Percentiles rank a stretch among this genome's conserved stretches.
These are phyloP conservation scores for Metopolophium dirhodum DNA, from an alignment of 1,140 invertebrate species.

Conservation along the genomic window DNA sequence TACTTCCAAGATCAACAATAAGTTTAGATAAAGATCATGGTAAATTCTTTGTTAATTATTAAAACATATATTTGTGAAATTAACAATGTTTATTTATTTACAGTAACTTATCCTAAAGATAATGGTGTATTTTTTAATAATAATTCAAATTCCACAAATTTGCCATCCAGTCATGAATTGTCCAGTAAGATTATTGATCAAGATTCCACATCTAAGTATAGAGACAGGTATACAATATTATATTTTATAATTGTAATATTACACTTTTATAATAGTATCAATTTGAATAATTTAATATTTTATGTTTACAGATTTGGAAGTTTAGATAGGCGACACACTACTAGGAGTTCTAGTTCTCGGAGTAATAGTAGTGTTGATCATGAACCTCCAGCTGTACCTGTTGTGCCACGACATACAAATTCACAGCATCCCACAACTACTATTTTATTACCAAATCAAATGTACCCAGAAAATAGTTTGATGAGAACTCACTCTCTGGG, in stretches of 20 bases:
- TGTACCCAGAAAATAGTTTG: slow-evolving; percentile 65
- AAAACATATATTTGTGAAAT: background rate
- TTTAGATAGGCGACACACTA: slow-evolving; percentile 66
- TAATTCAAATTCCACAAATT: slow-evolving; percentile 9
- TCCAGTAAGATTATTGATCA: slow-evolving; percentile 20
- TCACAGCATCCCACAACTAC: slow-evolving; percentile 55
- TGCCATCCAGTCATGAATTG: slow-evolving; percentile 20
- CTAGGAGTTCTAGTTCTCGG: slow-evolving; percentile 42
- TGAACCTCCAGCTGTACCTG: background rate
- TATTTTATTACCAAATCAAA: slow-evolving; percentile 64
- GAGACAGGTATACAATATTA: background rate
- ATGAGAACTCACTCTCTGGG: slow-evolving; percentile 70
- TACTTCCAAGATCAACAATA: slow-evolving; percentile 18
- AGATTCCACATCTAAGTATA: slow-evolving; percentile 27
- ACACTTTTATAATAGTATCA: background rate
- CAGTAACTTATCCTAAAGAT: slow-evolving; percentile 38
- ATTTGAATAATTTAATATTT: background rate
- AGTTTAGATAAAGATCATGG: slow-evolving; percentile 47
- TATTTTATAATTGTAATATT: background rate
- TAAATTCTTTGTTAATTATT: background rate
- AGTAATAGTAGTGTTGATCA: slow-evolving; percentile 31
- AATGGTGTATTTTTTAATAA: slow-evolving; percentile 10
- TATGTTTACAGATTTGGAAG: slow-evolving; percentile 66
- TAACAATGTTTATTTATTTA: background rate
- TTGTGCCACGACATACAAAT: background rate